Conservation (phyloP, 2,113 vertebrate species). For the Furnarius figulus region DNA sequence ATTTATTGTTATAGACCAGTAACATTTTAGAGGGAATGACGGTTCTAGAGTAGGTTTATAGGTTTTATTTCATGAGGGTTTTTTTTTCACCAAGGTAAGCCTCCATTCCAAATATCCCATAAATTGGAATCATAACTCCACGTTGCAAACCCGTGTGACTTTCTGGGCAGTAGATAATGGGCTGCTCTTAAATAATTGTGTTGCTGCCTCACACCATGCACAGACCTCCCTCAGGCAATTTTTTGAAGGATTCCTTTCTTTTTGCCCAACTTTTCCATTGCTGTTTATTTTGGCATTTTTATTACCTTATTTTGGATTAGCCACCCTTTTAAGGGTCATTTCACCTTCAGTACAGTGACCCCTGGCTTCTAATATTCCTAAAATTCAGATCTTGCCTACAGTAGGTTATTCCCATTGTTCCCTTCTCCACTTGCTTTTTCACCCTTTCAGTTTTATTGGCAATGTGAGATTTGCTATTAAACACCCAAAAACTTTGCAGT, state of each 20-base stretch:
- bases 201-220: neutral
- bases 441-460: conserved; percentile 13
- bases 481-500: neutral
- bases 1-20: neutral
- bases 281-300: conserved; percentile 6
- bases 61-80: neutral
- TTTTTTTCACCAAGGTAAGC: neutral
- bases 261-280: neutral
- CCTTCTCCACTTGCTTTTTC: neutral
- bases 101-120: neutral
- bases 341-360: conserved; percentile 19
- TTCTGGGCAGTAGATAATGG: neutral
- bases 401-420: neutral
- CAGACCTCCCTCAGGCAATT: neutral
- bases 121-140: conserved; percentile 7
- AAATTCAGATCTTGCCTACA: conserved; percentile 34
- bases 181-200: neutral
- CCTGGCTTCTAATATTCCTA: conserved; percentile 28
- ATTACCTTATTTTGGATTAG: neutral
- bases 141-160: neutral
- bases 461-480: neutral
- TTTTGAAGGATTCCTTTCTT: neutral
- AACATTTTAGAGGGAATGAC: neutral
- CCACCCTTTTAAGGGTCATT: neutral
- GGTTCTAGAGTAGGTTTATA: neutral